Evolutionary conservation across 2,797 vertebrate species (phyloP).

Genomic region (Tragopan temminckii): DNA sequence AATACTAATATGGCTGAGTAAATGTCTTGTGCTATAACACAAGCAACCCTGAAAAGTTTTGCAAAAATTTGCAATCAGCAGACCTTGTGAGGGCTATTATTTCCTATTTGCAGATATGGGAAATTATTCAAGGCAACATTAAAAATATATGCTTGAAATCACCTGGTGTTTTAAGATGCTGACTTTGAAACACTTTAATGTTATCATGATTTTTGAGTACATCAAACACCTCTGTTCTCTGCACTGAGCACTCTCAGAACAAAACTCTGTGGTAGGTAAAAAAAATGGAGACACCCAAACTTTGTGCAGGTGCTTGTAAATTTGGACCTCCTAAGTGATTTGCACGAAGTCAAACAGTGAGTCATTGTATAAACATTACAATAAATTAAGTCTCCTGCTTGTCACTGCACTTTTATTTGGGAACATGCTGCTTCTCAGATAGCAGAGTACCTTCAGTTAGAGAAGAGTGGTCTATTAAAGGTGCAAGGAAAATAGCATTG

Average conservation of each 20-base stretch:
- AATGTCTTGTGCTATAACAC: not conserved
- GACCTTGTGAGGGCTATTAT: not conserved
- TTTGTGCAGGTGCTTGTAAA: not conserved
- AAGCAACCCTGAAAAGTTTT: not conserved
- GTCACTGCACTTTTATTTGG: not conserved
- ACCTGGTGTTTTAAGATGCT: not conserved
- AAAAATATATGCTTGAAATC: not conserved
- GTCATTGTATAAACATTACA: not conserved
- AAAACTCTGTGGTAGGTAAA: not conserved
- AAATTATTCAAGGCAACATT: not conserved
- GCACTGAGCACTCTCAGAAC: not conserved
- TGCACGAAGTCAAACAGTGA: constrained; percentile 15
- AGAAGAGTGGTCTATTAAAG: constrained; percentile 8
- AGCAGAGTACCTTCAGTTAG: not conserved
- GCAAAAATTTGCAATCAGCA: not conserved
- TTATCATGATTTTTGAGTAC: not conserved
- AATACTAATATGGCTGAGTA: not conserved
- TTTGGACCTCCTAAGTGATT: constrained; percentile 18
- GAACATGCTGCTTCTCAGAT: not conserved
- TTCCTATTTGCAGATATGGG: not conserved
- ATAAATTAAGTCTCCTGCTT: not conserved
- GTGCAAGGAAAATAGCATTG: not conserved
- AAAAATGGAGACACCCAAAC: constrained; percentile 15
- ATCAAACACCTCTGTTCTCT: not conserved
- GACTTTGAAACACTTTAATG: not conserved